Conservation (phyloP, 2,113 vertebrate genomes). For the Heliornis fulica region DNA sequence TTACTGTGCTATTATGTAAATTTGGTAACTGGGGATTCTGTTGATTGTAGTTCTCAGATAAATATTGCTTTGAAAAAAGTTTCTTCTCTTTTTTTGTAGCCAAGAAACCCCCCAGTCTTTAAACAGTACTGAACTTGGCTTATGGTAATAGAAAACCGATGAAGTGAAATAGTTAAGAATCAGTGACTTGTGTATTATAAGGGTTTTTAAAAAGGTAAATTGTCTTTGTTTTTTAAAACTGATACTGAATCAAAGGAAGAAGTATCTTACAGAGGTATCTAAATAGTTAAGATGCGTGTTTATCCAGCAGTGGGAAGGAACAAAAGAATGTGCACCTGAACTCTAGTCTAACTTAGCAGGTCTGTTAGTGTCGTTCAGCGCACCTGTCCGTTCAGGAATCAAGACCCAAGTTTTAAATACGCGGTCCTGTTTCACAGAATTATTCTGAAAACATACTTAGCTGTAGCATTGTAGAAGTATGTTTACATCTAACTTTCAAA, state of each 20-base stretch:
- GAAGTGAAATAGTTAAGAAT: background rate
- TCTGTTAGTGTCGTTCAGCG: background rate
- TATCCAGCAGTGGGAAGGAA: background rate
- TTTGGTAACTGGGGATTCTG: background rate
- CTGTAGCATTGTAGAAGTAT: background rate
- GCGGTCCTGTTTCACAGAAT: background rate
- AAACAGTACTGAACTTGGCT: background rate
- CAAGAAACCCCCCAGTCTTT: background rate
- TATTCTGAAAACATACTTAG: background rate
- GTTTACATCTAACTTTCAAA: background rate
- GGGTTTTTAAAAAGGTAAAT: background rate
- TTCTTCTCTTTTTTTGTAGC: background rate
- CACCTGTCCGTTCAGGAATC: background rate
- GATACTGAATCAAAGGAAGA: background rate
- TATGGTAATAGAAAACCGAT: background rate
- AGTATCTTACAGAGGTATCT: background rate
- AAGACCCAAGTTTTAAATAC: background rate
- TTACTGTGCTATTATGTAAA: background rate
- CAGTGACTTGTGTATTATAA: background rate
- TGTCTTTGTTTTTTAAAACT: background rate
- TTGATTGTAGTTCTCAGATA: background rate
- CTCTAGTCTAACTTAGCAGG: background rate
- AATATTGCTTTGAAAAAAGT: background rate
- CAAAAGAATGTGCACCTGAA: background rate
- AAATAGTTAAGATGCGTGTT: background rate